A percentile compares a stretch with the other conserved stretches of the same genome.
These are phyloP conservation scores for Scytalopus superciliaris DNA, from an alignment of 2,113 vertebrate genomes.

Conservation along the genomic window DNA sequence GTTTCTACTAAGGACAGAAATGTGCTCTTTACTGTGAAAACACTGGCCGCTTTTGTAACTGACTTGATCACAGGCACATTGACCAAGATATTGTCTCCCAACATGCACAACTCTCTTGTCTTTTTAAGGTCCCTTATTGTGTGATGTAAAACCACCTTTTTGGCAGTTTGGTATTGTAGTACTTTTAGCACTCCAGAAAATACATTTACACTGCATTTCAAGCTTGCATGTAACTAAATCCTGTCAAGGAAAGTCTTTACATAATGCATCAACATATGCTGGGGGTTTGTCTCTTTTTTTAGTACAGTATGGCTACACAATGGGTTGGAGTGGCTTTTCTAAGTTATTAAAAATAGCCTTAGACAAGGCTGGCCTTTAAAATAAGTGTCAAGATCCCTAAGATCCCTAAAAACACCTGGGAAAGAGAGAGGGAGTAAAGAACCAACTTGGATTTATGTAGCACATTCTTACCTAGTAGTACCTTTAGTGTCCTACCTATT, in stretches of 20 bases:
- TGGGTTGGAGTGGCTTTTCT: not conserved
- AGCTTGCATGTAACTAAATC: constrained; percentile 61
- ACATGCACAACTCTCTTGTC: not conserved
- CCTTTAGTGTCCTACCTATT: not conserved
- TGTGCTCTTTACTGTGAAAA: not conserved
- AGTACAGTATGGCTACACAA: constrained; percentile 12
- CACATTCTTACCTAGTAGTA: not conserved
- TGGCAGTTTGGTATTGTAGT: constrained; percentile 39
- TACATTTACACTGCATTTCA: constrained; percentile 69
- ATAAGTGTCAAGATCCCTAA: not conserved
- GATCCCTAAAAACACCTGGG: not conserved
- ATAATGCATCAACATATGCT: constrained; percentile 72
- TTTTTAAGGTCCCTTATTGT: not conserved
- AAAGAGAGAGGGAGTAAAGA: not conserved
- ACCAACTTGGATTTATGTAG: not conserved
- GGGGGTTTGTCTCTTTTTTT: constrained; percentile 36
- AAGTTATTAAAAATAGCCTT: constrained; percentile 20
- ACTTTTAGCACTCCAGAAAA: constrained; percentile 57
- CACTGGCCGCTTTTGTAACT: not conserved
- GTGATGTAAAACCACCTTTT: constrained; percentile 20
- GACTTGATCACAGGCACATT: not conserved
- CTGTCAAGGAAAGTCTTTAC: constrained; percentile 70
- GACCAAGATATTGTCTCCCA: not conserved
- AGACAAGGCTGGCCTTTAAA: not conserved
- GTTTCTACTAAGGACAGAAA: not conserved